These are phyloP conservation scores for Physocephala rufipes DNA, from an alignment of 2,888 invertebrate species.

Conservation along the genomic window DNA sequence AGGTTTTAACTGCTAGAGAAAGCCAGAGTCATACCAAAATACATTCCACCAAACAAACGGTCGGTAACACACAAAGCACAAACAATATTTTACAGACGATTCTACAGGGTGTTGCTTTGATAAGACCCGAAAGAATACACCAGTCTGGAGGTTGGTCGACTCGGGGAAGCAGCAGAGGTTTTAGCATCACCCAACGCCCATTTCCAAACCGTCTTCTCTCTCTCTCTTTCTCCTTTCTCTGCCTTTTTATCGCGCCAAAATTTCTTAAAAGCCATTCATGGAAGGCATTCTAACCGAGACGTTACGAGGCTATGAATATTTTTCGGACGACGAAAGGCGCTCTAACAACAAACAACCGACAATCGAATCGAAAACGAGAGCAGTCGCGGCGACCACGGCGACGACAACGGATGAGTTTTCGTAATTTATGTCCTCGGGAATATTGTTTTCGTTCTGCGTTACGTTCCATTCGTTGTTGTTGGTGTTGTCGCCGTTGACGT, in stretches of 20 bases:
- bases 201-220: not conserved
- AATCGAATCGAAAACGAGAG: too few species aligned
- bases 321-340: not conserved
- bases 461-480: not conserved
- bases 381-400: conserved; percentile 7
- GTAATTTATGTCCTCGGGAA: conserved; percentile 52
- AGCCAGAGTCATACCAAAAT: too few species aligned
- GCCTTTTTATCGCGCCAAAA: not conserved
- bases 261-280: not conserved
- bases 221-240: not conserved
- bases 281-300: not conserved
- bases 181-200: not conserved
- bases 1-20: too few species aligned
- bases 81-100: too few species aligned
- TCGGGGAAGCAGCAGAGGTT: too few species aligned
- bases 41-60: too few species aligned
- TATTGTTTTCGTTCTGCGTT: conserved; percentile 39
- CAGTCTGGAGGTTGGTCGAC: too few species aligned
- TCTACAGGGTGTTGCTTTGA: too few species aligned
- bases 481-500: not conserved
- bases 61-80: too few species aligned
- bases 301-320: not conserved
- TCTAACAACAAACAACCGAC: conserved; percentile 20
- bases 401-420: conserved; percentile 53
- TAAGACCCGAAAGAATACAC: too few species aligned